Conservation (phyloP, 1,140 invertebrate genomes). For the Leptinotarsa undecemlineata region DNA sequence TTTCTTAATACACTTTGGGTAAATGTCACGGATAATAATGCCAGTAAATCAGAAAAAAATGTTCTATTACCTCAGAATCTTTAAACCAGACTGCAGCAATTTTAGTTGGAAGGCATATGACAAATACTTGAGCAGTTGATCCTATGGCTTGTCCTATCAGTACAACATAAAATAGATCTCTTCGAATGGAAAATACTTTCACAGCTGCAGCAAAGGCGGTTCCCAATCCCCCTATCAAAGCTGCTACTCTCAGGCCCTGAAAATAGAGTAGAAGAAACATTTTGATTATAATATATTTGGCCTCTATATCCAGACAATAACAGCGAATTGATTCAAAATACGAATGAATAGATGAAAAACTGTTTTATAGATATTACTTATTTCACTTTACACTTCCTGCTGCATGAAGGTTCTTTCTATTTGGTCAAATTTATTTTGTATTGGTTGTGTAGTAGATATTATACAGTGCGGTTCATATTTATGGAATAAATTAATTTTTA, state of each 20-base stretch:
- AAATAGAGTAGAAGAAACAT: not conserved
- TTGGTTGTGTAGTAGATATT: no score
- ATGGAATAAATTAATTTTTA: no score
- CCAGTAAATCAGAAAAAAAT: not conserved
- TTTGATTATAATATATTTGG: no score
- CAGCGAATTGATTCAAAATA: no score
- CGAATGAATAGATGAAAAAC: no score
- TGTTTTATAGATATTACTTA: no score
- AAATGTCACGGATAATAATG: not conserved
- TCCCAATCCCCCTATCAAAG: slow-evolving; percentile 52
- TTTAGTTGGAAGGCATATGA: slow-evolving; percentile 71
- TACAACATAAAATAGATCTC: slow-evolving; percentile 65
- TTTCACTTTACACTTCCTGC: no score
- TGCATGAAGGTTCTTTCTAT: no score
- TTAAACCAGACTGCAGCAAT: slow-evolving; percentile 68
- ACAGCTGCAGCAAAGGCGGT: slow-evolving; percentile 71
- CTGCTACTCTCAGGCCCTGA: slow-evolving; percentile 52
- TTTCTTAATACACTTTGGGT: no score
- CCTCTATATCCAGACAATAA: no score
- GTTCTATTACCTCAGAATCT: slow-evolving; percentile 62
- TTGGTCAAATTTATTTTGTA: no score
- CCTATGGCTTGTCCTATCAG: slow-evolving; percentile 72
- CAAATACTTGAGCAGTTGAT: slow-evolving; percentile 68
- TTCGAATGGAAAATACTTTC: slow-evolving; percentile 67
- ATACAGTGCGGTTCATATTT: no score